A percentile compares a stretch with the other conserved stretches of the same genome.
phyloP scores from a whole-genome alignment of 2,797 vertebrate species.

The Knipowitschia caucasica region DNA sequence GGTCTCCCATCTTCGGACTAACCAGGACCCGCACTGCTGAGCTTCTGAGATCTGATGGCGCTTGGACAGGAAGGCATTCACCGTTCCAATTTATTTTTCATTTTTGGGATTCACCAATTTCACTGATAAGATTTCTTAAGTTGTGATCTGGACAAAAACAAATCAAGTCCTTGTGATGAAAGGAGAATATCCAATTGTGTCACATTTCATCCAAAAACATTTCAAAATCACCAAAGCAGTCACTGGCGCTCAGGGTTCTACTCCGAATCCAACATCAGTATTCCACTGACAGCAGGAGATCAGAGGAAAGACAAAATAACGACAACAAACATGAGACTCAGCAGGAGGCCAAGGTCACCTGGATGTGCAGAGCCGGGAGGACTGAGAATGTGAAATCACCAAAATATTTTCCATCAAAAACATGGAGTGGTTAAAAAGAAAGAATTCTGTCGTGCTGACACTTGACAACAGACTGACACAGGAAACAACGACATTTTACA shows the following conservation, averaged over 20 bases:
- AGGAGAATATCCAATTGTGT: not conserved
- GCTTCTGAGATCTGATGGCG: too few species aligned
- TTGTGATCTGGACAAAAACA: too few species aligned
- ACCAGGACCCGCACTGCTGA: too few species aligned
- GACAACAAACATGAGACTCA: slow-evolving; percentile 58
- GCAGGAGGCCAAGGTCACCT: slow-evolving; percentile 57
- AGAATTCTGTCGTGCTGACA: not conserved
- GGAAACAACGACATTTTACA: too few species aligned
- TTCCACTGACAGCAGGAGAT: slow-evolving; percentile 55
- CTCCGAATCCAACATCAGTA: slow-evolving; percentile 37
- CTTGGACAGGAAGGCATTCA: too few species aligned
- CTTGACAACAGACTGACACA: too few species aligned
- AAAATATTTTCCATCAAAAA: not conserved
- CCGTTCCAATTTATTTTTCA: not conserved
- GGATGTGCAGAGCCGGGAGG: slow-evolving; percentile 21
- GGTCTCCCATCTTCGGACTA: too few species aligned
- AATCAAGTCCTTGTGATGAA: not conserved
- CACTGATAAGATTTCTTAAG: not conserved
- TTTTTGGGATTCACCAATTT: not conserved
- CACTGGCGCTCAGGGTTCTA: slow-evolving; percentile 24
- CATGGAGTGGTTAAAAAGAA: not conserved
- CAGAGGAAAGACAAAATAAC: slow-evolving; percentile 58
- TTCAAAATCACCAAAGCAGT: slow-evolving; percentile 22
- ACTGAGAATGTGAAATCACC: slow-evolving; percentile 14
- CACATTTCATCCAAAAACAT: slow-evolving; percentile 18